Evolutionary conservation across 1,140 invertebrate genomes (phyloP).

Genomic region (Conopomorpha cramerella): DNA sequence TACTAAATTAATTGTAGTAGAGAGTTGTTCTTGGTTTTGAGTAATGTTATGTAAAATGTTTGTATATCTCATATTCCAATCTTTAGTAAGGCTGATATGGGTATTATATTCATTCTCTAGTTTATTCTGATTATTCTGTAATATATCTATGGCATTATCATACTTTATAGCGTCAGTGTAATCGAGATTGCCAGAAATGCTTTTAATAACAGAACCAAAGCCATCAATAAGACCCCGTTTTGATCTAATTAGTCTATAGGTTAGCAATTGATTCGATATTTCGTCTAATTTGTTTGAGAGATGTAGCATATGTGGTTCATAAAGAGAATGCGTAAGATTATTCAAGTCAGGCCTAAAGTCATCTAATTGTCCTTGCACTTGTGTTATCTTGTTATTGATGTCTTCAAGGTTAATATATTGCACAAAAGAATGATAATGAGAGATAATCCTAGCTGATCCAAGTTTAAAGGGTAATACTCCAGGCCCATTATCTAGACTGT

Average conservation of each 20-base stretch:
- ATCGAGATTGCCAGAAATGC: constrained; percentile 15
- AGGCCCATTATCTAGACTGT: constrained; percentile 8
- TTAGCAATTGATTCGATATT: constrained; percentile 1
- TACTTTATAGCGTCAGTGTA: constrained; percentile 16
- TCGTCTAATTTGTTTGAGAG: constrained; percentile 1
- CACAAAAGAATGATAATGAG: constrained; percentile 10
- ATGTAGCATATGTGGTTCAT: constrained; percentile 1
- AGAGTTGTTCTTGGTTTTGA: constrained; percentile 14
- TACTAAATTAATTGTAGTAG: constrained; percentile 9
- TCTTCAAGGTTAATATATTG: constrained; percentile 7
- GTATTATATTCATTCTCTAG: constrained; percentile 9
- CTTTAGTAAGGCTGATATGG: constrained; percentile 11
- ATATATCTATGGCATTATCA: constrained; percentile 10
- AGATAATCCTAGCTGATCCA: constrained; percentile 6
- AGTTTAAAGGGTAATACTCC: constrained; percentile 10
- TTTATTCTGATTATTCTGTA: constrained; percentile 9
- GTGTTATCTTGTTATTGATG: background rate
- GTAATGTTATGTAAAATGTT: constrained; percentile 9
- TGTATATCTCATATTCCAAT: constrained; percentile 9
- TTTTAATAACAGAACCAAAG: constrained; percentile 15
- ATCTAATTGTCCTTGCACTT: background rate
- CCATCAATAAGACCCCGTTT: constrained; percentile 8
- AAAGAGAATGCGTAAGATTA: constrained; percentile 2
- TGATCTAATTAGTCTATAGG: no score
- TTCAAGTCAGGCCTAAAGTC: constrained; percentile 2